Percentiles rank a stretch among this genome's conserved stretches.
These are phyloP conservation scores for Danio tinwini DNA, from an alignment of 2,797 vertebrate genomes.

Conservation along the genomic window DNA sequence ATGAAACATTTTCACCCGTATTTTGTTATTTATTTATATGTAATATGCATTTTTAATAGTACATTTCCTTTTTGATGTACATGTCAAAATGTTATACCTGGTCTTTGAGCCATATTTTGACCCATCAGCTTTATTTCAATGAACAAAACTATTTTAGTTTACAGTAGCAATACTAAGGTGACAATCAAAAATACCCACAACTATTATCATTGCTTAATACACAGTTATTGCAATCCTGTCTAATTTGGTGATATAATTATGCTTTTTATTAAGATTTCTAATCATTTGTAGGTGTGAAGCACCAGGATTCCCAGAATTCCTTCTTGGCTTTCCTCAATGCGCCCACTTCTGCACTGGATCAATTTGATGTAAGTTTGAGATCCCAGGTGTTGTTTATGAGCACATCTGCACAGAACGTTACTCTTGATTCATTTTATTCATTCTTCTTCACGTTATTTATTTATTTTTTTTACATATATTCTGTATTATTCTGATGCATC, in stretches of 20 bases:
- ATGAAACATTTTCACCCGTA: no score
- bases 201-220: slow-evolving; percentile 56
- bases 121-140: background rate
- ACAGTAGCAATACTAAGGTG: background rate
- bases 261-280: no score
- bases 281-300: slow-evolving; percentile 90
- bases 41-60: no score
- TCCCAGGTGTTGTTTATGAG: slow-evolving; percentile 5
- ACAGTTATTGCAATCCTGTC: background rate
- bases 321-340: slow-evolving; percentile 98
- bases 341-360: slow-evolving; percentile 93
- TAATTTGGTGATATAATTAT: background rate
- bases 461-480: background rate
- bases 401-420: background rate
- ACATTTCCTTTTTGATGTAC: no score
- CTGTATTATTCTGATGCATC: background rate
- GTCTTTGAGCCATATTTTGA: no score
- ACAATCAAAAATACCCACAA: slow-evolving; percentile 35
- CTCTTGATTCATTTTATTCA: background rate
- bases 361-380: slow-evolving; percentile 91
- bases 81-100: no score
- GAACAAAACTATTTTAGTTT: background rate
- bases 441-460: no score
- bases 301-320: slow-evolving; percentile 99
- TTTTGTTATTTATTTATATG: no score